phyloP scores from a whole-genome alignment of 35 echinoderm and acorn worm genomes.

The Chiridota heheva region DNA sequence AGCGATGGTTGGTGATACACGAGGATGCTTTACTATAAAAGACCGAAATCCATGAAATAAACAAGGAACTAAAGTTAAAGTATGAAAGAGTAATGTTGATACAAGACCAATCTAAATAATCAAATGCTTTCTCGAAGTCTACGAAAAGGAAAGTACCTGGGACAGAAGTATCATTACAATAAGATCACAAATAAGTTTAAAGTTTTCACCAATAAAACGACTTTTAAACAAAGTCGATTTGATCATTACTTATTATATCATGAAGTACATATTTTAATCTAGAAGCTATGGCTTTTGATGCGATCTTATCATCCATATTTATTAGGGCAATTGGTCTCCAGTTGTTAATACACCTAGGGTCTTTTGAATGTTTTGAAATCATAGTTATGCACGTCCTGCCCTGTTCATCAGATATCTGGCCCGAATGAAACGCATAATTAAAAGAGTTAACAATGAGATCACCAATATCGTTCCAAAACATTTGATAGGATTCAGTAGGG shows the following conservation, averaged over 20 bases:
- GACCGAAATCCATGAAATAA: neutral
- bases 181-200: neutral
- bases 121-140: conserved; percentile 42
- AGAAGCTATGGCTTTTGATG: neutral
- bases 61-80: conserved; percentile 15
- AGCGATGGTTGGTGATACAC: conserved; percentile 20
- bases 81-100: neutral
- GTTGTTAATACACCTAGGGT: conserved; percentile 12
- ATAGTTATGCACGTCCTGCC: neutral
- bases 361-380: neutral
- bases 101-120: conserved; percentile 20
- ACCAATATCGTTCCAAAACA: conserved; percentile 2
- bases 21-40: conserved; percentile 2
- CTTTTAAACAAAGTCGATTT: too few species aligned
- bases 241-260: too few species aligned
- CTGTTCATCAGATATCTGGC: too few species aligned
- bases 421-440: conserved; percentile 31
- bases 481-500: conserved; percentile 32
- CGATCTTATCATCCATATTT: neutral
- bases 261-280: conserved; percentile 2
- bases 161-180: too few species aligned
- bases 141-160: neutral
- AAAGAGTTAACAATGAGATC: conserved; percentile 20
- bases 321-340: conserved; percentile 39
- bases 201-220: too few species aligned